Evolutionary conservation across 2,113 vertebrate genomes (phyloP).

Genomic region (Lethenteron camtschaticum): DNA sequence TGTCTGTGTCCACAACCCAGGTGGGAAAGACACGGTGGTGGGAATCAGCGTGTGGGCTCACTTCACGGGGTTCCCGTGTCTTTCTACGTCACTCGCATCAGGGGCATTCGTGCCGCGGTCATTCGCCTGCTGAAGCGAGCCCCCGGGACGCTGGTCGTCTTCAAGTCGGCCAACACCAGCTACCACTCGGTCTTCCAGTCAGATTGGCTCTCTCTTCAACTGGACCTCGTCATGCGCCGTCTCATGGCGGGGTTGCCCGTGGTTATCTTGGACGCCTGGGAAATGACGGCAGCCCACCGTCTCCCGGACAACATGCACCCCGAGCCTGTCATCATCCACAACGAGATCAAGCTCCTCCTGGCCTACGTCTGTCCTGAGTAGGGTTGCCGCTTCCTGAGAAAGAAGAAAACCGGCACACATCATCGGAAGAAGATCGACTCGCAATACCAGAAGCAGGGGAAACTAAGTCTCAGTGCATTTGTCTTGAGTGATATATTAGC

Average conservation of each 20-base stretch:
- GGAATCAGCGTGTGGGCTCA: constrained; percentile 14
- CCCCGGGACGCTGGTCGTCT: constrained; percentile 12
- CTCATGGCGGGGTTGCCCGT: constrained; percentile 14
- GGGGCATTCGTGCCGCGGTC: constrained; percentile 11
- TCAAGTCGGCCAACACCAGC: constrained; percentile 17
- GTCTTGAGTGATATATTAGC: too few relatives aligned
- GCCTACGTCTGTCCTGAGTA: constrained; percentile 16
- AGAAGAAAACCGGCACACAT: too few relatives aligned
- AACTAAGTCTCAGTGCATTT: too few relatives aligned
- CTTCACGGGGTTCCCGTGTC: constrained; percentile 13
- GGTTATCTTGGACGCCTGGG: constrained; percentile 16
- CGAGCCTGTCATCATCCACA: constrained; percentile 10
- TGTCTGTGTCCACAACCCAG: constrained; percentile 19
- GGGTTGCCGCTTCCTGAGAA: too few relatives aligned
- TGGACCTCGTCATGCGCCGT: constrained; percentile 13
- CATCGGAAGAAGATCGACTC: too few relatives aligned
- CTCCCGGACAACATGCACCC: constrained; percentile 12
- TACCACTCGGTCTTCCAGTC: constrained; percentile 14
- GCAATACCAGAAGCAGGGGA: too few relatives aligned
- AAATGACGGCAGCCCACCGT: constrained; percentile 20
- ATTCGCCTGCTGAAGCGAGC: constrained; percentile 11
- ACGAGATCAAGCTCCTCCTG: constrained; percentile 16
- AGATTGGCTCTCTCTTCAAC: constrained; percentile 18
- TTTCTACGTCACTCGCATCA: constrained; percentile 9
- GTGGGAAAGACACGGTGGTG: constrained; percentile 13